Base-by-base conservation (phyloP, 2,113 vertebrate genomes). In the rabbit (Oryctolagus cuniculus) region DNA sequence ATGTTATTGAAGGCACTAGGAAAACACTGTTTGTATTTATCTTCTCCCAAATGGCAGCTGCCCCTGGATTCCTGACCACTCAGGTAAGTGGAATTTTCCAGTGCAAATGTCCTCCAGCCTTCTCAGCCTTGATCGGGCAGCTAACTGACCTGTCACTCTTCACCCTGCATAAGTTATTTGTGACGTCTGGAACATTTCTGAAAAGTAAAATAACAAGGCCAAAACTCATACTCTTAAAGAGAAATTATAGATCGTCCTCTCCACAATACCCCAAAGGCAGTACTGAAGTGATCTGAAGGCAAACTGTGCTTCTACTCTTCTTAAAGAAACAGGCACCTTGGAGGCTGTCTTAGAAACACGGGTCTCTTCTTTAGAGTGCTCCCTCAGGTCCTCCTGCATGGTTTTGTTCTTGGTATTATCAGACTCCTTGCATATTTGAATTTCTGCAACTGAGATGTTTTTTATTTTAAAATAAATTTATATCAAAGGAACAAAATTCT, bases 41-140 rank as follows among this genome's bases (percentile, higher is more conserved):
- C 16, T 66, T 89, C 58, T 70, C n/a, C 64, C 93, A 96, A 95
- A 93, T 58, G 25, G 81, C 95, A 93, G 63, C 92, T 53, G 73
- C 29, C 58, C 67, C 38, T 90, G 58, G 64, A 75, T 58, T 58
- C 91, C 75, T 12, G 29, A 27, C 19, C 69, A 5, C 63, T 55
- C 66, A 93, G 63, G 81, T 92, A 95, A 78, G 61, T 61, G 67
- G 89, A 85, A 93, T 85, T 95, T 95, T 96, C 89, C 93, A 81
- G 36, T 51, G 13, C 31, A 67, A 87, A 90, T 8, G 8, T 83
- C 55, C 67, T 31, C 36, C 3, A 13, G 51, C 34, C 24, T 96
- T 73, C 64, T 96, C n/a, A 79, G 36, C 0, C 0, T 44, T 58
- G 2, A 34, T 72, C 90, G 75, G 73, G n/a, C 73, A 92, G 78